phyloP scores from a whole-genome alignment of 2,797 vertebrate species.

The Ambastaia sidthimunki region DNA sequence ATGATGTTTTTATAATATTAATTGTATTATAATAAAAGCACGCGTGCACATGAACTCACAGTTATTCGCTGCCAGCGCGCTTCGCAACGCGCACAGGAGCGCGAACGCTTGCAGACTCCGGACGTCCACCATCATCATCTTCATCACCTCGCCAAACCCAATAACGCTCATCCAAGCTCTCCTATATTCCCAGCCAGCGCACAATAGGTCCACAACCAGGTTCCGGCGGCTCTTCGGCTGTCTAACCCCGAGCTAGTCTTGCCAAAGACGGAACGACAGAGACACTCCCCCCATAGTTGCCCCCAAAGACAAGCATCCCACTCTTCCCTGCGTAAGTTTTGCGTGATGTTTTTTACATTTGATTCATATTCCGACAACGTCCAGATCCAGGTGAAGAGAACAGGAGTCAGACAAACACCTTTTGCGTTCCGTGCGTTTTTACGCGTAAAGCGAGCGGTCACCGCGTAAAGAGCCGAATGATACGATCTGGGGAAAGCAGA shows the following conservation, averaged over 20 bases:
- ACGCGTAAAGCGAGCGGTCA: background rate
- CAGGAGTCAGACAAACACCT: background rate
- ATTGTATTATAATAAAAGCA: background rate
- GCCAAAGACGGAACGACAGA: conserved; percentile 46
- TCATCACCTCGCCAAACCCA: conserved; percentile 29
- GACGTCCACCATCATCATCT: conserved; percentile 37
- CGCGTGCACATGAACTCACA: conserved; percentile 44
- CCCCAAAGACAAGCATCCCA: conserved; percentile 53
- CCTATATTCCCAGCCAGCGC: conserved; percentile 50
- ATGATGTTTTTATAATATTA: background rate
- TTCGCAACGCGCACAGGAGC: conserved; percentile 41
- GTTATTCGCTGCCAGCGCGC: conserved; percentile 49
- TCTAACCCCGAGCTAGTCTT: conserved; percentile 47
- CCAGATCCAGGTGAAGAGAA: conserved; percentile 1
- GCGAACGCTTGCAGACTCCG: conserved; percentile 41
- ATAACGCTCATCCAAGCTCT: conserved; percentile 49
- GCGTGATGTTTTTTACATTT: background rate
- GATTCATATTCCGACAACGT: conserved; percentile 26
- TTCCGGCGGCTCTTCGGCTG: conserved; percentile 36
- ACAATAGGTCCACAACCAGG: conserved; percentile 53
- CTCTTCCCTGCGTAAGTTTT: conserved; percentile 25
- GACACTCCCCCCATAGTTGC: conserved; percentile 50
- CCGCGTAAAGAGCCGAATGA: conserved; percentile 14
- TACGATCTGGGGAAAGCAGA: conserved; percentile 39
- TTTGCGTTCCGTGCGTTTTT: background rate